Conservation (phyloP, 2,888 invertebrate species). For the Acrobasis repandana region DNA sequence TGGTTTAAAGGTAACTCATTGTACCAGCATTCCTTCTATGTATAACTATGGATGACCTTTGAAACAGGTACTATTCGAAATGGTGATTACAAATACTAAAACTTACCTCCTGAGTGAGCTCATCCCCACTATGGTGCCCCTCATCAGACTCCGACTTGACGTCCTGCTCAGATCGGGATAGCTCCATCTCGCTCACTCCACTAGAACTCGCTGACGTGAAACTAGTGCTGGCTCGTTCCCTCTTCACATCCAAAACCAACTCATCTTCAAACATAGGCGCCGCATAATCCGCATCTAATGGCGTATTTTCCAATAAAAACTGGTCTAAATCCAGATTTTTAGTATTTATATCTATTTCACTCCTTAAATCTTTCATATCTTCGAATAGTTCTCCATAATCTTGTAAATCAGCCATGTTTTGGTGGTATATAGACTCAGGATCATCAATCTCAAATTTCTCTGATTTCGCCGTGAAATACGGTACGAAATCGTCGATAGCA, state of each 20-base stretch:
- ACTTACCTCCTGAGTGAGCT: constrained; percentile 79
- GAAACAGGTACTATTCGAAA: too few relatives aligned
- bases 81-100: not conserved
- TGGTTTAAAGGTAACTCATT: too few relatives aligned
- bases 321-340: constrained; percentile 71
- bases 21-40: too few relatives aligned
- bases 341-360: constrained; percentile 68
- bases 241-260: constrained; percentile 66
- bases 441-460: constrained; percentile 64
- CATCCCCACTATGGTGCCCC: constrained; percentile 74
- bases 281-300: constrained; percentile 64
- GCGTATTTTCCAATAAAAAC: constrained; percentile 72
- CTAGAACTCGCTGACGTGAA: constrained; percentile 77
- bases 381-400: constrained; percentile 76
- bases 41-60: too few relatives aligned
- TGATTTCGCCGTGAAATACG: constrained; percentile 64
- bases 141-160: constrained; percentile 74
- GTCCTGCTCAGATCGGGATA: constrained; percentile 58
- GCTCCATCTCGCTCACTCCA: constrained; percentile 77
- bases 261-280: constrained; percentile 74
- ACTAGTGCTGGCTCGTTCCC: constrained; percentile 77
- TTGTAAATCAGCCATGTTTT: constrained; percentile 82
- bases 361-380: constrained; percentile 64
- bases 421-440: constrained; percentile 76
- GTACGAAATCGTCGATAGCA: constrained; percentile 71